Conservation (phyloP, 2,888 invertebrate genomes). For the Schizaphis graminum region DNA sequence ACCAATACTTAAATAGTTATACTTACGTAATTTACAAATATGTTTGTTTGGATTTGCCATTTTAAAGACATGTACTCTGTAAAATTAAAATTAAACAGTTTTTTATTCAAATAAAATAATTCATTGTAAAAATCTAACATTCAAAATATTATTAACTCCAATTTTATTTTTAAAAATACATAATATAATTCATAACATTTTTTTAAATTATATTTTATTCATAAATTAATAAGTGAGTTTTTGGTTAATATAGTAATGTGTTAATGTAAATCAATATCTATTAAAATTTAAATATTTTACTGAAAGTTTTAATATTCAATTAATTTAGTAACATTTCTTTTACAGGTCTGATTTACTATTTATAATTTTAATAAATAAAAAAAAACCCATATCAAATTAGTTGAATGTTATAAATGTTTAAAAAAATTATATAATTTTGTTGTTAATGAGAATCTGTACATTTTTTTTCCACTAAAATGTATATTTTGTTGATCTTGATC, state of each 20-base stretch:
- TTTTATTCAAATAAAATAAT: not conserved
- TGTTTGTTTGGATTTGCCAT: slow-evolving; percentile 52
- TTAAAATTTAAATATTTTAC: not conserved
- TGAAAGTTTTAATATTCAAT: not conserved
- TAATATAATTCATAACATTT: not conserved
- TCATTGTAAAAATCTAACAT: not conserved
- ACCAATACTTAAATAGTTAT: not conserved
- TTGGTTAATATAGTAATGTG: not conserved
- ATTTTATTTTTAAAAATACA: not conserved
- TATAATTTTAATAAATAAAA: not conserved
- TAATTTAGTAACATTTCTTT: not conserved
- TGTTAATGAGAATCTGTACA: no score
- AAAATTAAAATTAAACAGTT: slow-evolving; percentile 5
- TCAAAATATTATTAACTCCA: not conserved
- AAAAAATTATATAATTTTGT: no score
- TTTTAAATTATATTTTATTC: not conserved
- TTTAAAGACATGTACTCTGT: slow-evolving; percentile 27
- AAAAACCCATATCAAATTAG: not conserved
- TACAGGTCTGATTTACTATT: not conserved
- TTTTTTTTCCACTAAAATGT: not conserved
- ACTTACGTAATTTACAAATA: slow-evolving; percentile 62
- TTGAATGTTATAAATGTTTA: not conserved
- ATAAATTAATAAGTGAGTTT: not conserved
- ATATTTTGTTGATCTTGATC: not conserved
- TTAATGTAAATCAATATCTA: not conserved